These are phyloP conservation scores for Halichondria panicea DNA, from an alignment of 37 sponge, comb jelly and placozoan species.

Conservation along the genomic window DNA sequence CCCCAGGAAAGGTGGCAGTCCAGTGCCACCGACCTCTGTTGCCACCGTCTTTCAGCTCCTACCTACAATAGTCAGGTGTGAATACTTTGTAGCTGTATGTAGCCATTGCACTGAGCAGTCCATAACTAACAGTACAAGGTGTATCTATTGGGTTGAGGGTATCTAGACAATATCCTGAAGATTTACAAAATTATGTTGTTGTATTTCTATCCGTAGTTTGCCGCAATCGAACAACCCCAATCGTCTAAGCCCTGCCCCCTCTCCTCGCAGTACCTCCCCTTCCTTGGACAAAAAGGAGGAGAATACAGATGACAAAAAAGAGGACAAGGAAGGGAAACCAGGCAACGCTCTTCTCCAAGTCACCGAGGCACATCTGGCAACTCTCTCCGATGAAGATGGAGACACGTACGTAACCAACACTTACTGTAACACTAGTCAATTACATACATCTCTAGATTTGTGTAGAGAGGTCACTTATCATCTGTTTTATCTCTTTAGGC, in stretches of 20 bases:
- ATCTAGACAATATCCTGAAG: no score
- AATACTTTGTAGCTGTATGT: no score
- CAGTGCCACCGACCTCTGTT: no score
- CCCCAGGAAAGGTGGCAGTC: no score
- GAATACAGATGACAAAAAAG: background rate
- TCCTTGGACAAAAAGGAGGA: background rate
- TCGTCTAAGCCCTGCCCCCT: background rate
- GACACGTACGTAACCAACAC: conserved; percentile 70
- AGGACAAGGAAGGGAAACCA: background rate
- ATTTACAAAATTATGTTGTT: no score
- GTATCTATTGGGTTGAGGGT: no score
- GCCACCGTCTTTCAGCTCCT: no score
- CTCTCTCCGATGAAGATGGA: conserved; percentile 83
- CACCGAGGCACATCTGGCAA: conserved; percentile 75
- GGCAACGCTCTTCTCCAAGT: conserved; percentile 63
- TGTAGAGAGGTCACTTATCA: no score
- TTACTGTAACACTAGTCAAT: background rate
- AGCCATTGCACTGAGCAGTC: no score
- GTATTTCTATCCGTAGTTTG: background rate
- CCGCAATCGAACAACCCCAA: background rate
- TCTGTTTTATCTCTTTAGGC: conserved; percentile 30
- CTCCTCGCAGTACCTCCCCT: background rate
- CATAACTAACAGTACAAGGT: background rate
- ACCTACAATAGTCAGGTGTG: no score
- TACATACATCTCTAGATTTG: background rate